Evolutionary conservation across 1,140 invertebrate genomes (phyloP), one percentile per base, ranked within the genome.

Genomic region (Scaptodrosophila lebanonensis): DNA sequence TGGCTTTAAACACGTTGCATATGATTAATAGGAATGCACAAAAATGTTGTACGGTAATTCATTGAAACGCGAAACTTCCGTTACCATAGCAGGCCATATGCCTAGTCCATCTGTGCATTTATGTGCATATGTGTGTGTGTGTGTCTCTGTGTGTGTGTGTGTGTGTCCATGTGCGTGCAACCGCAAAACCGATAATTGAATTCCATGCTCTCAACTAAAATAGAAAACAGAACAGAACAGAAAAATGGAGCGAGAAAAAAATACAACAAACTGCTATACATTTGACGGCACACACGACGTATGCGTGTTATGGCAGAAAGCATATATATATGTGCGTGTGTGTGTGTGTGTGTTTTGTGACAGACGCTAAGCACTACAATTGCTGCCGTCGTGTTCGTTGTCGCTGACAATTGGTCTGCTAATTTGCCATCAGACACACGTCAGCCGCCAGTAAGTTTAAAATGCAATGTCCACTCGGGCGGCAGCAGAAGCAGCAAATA

Each of bases 321-420:
- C n/a, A n/a, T n/a, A n/a, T n/a, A n/a, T n/a, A n/a, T 52, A 27
- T 9, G 2, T 56, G 8, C 39, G n/a, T 38, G 33, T 20, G 6
- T 39, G 18, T 22, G 3, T 18, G 12, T 4, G 15, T 27, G 20
- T 47, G 35, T 22, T 29, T 18, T n/a, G n/a, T n/a, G n/a, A n/a
- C n/a, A n/a, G n/a, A n/a, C n/a, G n/a, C n/a, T n/a, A n/a, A n/a
- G n/a, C n/a, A n/a, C n/a, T n/a, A n/a, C n/a, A n/a, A n/a, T 20
- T 25, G 1, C 17, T 13, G 18, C 22, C 29, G 12, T 35, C 16
- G 52, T 25, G 22, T 25, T 25, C 44, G 61, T 76, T 70, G 63
- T 67, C 64, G 57, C 51, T 77, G 73, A 35, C 73, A 68, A 77
- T 77, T 79, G 73, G 73, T 56, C 68, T 57, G 60, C 72, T 77